Base-by-base conservation (phyloP, 2,888 invertebrate genomes). In the Caenorhabditis afra region DNA sequence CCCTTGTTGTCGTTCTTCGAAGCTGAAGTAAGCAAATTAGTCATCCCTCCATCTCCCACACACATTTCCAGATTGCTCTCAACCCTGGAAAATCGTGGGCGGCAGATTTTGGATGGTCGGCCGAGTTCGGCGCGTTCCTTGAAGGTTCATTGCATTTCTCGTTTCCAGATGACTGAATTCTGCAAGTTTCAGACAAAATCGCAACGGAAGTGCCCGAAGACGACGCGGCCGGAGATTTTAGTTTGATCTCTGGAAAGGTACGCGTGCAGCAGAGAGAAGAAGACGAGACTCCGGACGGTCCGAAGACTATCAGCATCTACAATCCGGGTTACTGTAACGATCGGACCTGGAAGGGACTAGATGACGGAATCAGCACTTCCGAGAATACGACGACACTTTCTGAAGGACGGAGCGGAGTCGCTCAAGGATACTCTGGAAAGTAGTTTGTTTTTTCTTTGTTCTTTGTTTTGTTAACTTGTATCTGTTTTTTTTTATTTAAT, bases 1-100 rank as follows among this genome's bases (percentile, higher is more conserved):
- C 96, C 97, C 0, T 93, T 99, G 59, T 94, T 96, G 0, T 95
- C 96, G 22, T 95, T 96, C 0, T 96, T 94, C 91, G 98, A 99
- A 91, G 93, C 97, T 22, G 97, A 98, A 92, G 81, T 74, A n/a
- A 45, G 49, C 14, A 11, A 11, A 41, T 41, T 41, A 4, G 11
- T 41, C 29, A 29, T 29, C 7, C 29, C 7, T 11, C 11, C 2
- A 41, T 41, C 14, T 41, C 11, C 11, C 7, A 41, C 41, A 4
- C 11, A 11, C 23, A 14, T 0, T 59, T 77, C 12, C 59, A 79
- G 68, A 79, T 80, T 39, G 84, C 84, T 14, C 59, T 84, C 41
- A 84, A 84, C 64, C 79, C 84, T 11, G 59, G 59, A 18, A 71
- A 76, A 44, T 37, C 65, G 37, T 87, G 87, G 87, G 79, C 81